phyloP scores from a whole-genome alignment of 2,113 vertebrate genomes.

The Regulus satrapa region DNA sequence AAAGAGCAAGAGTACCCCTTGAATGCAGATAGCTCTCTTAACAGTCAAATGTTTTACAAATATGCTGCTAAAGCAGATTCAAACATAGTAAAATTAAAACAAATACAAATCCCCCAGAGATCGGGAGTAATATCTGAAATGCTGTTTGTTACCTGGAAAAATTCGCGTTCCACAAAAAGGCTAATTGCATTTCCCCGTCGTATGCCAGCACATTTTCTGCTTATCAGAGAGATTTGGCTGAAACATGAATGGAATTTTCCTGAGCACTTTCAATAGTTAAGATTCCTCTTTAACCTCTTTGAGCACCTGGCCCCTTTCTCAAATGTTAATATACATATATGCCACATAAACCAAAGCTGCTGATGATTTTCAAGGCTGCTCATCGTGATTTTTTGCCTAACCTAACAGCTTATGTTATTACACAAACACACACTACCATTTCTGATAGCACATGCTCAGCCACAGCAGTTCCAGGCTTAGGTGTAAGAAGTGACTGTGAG shows the following conservation, averaged over 20 bases:
- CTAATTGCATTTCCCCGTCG: not conserved
- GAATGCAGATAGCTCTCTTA: not conserved
- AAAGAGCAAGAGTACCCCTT: not conserved
- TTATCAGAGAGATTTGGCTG: not conserved
- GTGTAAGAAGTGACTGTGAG: not conserved
- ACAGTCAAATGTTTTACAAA: not conserved
- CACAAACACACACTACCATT: not conserved
- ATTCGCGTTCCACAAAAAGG: accelerated
- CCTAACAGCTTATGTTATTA: not conserved
- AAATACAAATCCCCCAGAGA: not conserved
- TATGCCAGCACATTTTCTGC: not conserved
- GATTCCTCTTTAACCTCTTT: not conserved
- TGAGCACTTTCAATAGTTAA: not conserved
- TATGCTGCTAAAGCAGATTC: not conserved
- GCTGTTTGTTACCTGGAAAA: not conserved
- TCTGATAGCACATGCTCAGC: not conserved
- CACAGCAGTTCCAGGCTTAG: not conserved
- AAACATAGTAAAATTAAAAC: not conserved
- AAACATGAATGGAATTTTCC: not conserved
- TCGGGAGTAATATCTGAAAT: not conserved
- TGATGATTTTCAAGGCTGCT: not conserved
- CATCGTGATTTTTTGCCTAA: not conserved
- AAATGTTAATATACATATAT: not conserved
- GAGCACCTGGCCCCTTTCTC: not conserved
- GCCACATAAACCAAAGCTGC: not conserved